A percentile compares a stretch with the other conserved stretches of the same genome.
These are phyloP conservation scores for Balearica regulorum DNA, from an alignment of 2,797 vertebrate genomes.

Conservation along the genomic window DNA sequence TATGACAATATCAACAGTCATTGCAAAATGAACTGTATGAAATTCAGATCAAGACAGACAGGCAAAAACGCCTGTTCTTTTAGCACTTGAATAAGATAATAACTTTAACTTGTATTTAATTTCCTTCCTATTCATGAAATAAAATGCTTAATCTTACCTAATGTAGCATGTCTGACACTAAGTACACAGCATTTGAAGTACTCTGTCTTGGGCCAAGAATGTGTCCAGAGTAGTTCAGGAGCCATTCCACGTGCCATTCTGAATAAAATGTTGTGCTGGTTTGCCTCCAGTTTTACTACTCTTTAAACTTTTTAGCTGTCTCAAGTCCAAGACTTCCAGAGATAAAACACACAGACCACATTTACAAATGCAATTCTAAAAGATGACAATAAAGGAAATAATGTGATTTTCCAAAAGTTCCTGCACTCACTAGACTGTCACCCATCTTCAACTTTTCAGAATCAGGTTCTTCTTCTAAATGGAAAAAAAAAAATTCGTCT, in stretches of 20 bases:
- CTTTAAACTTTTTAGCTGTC: not conserved
- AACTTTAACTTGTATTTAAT: not conserved
- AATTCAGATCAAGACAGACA: not conserved
- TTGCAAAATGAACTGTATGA: not conserved
- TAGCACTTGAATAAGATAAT: not conserved
- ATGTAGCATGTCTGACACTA: not conserved
- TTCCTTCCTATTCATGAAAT: not conserved
- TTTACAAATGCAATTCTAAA: not conserved
- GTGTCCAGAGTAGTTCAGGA: not conserved
- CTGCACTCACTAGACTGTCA: not conserved
- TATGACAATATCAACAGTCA: not conserved
- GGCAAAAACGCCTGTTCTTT: not conserved
- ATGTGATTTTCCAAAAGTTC: not conserved
- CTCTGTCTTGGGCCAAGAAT: not conserved
- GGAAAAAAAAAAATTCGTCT: not conserved
- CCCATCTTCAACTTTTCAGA: not conserved
- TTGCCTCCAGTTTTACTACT: not conserved
- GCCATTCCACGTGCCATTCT: rapidly evolving
- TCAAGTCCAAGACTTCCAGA: not conserved
- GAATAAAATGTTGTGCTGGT: not conserved
- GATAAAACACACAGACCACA: not conserved
- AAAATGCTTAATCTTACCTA: not conserved
- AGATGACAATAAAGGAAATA: not conserved
- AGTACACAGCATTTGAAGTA: not conserved
- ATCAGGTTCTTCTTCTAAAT: not conserved